Evolutionary conservation across 1,140 invertebrate genomes (phyloP).

Genomic region (Nasonia vitripennis): DNA sequence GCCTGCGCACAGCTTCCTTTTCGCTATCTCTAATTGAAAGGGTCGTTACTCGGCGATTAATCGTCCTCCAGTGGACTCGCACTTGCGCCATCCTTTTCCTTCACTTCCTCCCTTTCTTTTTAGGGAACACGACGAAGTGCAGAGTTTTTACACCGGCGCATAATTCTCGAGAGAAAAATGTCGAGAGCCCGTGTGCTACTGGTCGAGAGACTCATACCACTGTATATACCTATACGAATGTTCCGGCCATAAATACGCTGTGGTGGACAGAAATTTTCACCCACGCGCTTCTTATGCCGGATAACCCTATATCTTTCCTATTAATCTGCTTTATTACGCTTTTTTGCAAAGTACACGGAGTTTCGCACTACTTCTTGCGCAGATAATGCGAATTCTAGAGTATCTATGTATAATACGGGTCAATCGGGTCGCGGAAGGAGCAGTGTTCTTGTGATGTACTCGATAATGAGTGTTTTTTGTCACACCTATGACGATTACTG

Average conservation of each 20-base stretch:
- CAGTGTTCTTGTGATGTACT: too few relatives aligned
- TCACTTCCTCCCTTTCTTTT: not conserved
- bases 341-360: not conserved
- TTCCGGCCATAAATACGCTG: not conserved
- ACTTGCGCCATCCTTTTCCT: not conserved
- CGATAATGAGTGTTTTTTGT: too few relatives aligned
- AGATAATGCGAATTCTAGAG: not conserved
- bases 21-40: constrained; percentile 52
- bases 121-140: not conserved
- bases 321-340: not conserved
- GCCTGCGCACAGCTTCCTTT: not conserved
- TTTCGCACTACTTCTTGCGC: not conserved
- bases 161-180: constrained; percentile 41
- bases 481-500: not conserved
- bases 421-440: too few relatives aligned
- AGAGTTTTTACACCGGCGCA: constrained; percentile 21
- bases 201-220: not conserved
- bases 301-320: constrained; percentile 19
- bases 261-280: constrained; percentile 12
- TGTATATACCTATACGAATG: not conserved
- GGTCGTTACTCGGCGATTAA: constrained; percentile 52
- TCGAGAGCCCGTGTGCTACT: not conserved
- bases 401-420: not conserved
- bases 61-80: not conserved
- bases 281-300: not conserved